A percentile compares a stretch with the other conserved stretches of the same genome.
These are phyloP conservation scores for Tuberolachnus salignus DNA, from an alignment of 2,888 invertebrate species.

Conservation along the genomic window DNA sequence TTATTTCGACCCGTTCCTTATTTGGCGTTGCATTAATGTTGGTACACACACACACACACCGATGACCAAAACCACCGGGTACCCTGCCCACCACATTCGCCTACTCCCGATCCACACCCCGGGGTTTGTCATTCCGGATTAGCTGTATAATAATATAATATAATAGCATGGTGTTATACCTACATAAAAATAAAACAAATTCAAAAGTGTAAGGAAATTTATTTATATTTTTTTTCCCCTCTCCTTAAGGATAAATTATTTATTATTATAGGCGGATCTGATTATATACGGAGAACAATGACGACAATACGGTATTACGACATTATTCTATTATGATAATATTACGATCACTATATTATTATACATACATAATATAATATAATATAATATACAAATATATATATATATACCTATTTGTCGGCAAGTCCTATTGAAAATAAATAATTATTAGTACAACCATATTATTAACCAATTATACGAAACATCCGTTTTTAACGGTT, in stretches of 20 bases:
- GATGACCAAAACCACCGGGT: slow-evolving; percentile 29
- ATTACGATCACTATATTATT: too few species aligned
- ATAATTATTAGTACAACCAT: too few species aligned
- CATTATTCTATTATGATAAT: slow-evolving; percentile 18
- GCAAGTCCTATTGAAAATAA: slow-evolving; percentile 26
- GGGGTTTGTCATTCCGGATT: slow-evolving; percentile 33
- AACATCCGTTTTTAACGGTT: too few species aligned
- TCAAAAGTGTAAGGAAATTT: slow-evolving; percentile 28
- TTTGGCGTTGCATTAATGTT: slow-evolving; percentile 42
- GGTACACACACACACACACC: background rate
- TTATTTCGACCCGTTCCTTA: slow-evolving; percentile 44
- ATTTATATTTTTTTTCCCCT: slow-evolving; percentile 11
- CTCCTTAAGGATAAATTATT: slow-evolving; percentile 36
- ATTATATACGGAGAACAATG: slow-evolving; percentile 27
- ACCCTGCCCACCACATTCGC: slow-evolving; percentile 50
- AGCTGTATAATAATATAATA: background rate
- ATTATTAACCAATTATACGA: background rate
- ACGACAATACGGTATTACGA: background rate
- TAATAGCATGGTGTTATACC: too few species aligned
- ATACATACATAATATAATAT: background rate
- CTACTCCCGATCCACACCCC: slow-evolving; percentile 52
- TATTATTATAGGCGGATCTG: slow-evolving; percentile 14
- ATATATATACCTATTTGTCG: background rate
- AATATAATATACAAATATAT: too few species aligned
- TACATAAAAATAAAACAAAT: slow-evolving; percentile 24